Evolutionary conservation across 2,888 invertebrate genomes (phyloP), one percentile per base, ranked within the genome.

Genomic region (Chrysomela aeneicollis): DNA sequence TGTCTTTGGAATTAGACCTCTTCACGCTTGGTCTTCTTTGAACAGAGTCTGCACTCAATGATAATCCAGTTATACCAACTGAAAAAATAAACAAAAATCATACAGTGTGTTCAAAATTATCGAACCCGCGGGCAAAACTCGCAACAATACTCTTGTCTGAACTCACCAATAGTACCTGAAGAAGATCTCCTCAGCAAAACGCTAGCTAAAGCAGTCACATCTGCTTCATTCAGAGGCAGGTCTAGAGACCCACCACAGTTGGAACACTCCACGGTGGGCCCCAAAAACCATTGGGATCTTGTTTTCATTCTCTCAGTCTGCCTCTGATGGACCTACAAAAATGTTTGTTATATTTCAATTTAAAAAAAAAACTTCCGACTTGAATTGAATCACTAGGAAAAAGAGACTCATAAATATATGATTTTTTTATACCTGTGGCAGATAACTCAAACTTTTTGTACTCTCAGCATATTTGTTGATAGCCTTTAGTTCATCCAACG

Each of bases 251-350:
- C 83, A 3, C 83, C 83, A 64, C 83, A 83, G 71, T 82, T 82
- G 19, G 81, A 76, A 71, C 83, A 83, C 63, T 83, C 83, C 67
- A 85, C 85, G 12, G 87, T 86, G 64, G 90, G 90, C 78, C 91
- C 90, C 83, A 95, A 89, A 86, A 97, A 98, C 98, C 98, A 98
- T 86, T 98, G 97, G 66, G 97, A 97, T 76, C 98, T 90, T 73
- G 97, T 96, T 82, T 94, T 90, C 95, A 98, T 96, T 76, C 98
- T 89, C 82, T 95, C 95, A 72, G 97, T 92, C 87, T 98, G 98
- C 81, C 96, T 89, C 86, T 96, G 95, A 86, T 96, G 95, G 77
- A 97, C 96, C 93, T 95, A 85, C 81, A 81, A 70, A 26, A 26
- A 61, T n/a, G 52, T 19, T 15, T n/a, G 42, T 26, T 26, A 3